Conservation (phyloP, 1,140 invertebrate species). For the Panulirus ornatus region DNA sequence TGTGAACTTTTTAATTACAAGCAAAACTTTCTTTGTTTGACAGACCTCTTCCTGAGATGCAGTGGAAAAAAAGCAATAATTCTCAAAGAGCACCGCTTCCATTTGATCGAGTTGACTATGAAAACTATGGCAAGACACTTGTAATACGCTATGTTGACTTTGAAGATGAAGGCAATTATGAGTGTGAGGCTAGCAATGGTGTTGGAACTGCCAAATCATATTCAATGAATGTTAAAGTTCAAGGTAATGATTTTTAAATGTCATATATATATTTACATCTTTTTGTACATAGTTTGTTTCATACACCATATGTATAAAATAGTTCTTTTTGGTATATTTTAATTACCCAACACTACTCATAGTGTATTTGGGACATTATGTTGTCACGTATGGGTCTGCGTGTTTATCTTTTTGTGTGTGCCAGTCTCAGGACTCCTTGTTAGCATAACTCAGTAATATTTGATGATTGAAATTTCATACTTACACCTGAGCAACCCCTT, state of each 20-base stretch:
- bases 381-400: no score
- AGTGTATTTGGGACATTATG: no score
- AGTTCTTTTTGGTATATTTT: no score
- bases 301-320: no score
- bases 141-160: constrained; percentile 91
- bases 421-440: no score
- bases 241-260: constrained; percentile 81
- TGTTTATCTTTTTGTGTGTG: no score
- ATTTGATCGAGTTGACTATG: constrained; percentile 86
- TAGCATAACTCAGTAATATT: no score
- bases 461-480: no score
- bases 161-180: constrained; percentile 91
- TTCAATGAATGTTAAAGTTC: constrained; percentile 89
- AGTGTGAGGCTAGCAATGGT: constrained; percentile 94
- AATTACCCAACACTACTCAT: no score
- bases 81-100: constrained; percentile 77
- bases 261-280: no score
- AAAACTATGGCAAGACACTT: constrained; percentile 94
- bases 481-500: no score
- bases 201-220: constrained; percentile 90
- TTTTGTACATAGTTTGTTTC: no score
- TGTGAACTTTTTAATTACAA: background rate
- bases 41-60: constrained; percentile 80
- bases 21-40: constrained; percentile 20
- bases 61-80: constrained; percentile 89